Percentiles rank a stretch among this genome's conserved stretches.
These are phyloP conservation scores for Cephus pulcher DNA, from an alignment of 2,888 invertebrate species.

Conservation along the genomic window DNA sequence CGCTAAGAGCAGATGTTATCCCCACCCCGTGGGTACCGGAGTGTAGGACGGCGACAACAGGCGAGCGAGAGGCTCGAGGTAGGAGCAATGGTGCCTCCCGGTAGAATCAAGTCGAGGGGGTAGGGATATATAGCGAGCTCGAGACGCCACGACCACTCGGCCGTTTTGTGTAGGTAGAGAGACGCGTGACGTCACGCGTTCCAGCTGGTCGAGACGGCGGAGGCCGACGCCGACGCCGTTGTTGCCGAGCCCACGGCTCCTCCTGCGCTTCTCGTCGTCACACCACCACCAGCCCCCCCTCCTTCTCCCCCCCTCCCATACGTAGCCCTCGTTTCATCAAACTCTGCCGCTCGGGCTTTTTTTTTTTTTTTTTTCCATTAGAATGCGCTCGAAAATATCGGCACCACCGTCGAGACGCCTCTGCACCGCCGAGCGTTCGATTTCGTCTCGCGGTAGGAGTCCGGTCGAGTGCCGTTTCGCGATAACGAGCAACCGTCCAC, in stretches of 20 bases:
- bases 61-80: conserved; percentile 9
- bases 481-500: no score
- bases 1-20: conserved; percentile 64
- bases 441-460: no score
- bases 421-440: no score
- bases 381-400: no score
- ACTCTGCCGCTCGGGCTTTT: no score
- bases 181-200: conserved; percentile 43
- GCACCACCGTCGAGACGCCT: no score
- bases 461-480: no score
- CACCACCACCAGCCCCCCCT: neutral
- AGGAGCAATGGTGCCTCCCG: no score
- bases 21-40: conserved; percentile 40
- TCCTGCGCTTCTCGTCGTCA: neutral
- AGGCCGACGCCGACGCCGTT: conserved; percentile 18
- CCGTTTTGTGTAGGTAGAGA: conserved; percentile 30
- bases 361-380: no score
- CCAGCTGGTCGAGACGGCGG: conserved; percentile 33
- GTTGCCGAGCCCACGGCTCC: conserved; percentile 30
- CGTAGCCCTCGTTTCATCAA: neutral
- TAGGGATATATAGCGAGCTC: no score
- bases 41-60: no score
- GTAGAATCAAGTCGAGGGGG: no score
- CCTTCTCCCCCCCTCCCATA: neutral
- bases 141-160: neutral